Conservation (phyloP, 1,140 invertebrate genomes). For the Eueides isabella region DNA sequence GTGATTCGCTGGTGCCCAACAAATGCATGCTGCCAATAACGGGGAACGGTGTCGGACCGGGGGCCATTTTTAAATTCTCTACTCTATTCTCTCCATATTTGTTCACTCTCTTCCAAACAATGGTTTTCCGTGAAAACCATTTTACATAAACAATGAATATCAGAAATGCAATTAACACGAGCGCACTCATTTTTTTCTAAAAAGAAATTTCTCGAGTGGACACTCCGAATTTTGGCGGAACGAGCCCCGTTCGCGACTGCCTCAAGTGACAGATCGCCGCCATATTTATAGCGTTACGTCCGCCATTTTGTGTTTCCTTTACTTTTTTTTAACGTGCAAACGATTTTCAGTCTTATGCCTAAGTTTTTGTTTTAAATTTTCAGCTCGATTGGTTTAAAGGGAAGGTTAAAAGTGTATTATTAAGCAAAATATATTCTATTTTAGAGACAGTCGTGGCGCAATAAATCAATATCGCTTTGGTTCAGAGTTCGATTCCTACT, state of each 20-base stretch:
- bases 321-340: background rate
- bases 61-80: slow-evolving; percentile 64
- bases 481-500: background rate
- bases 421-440: background rate
- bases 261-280: background rate
- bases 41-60: slow-evolving; percentile 86
- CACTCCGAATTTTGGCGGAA: slow-evolving; percentile 60
- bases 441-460: too few species aligned
- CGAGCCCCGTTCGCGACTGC: slow-evolving; percentile 61
- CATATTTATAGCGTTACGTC: slow-evolving; percentile 57
- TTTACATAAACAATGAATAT: slow-evolving; percentile 57
- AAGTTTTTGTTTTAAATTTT: background rate
- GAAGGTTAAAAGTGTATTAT: slow-evolving; percentile 6
- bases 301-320: background rate
- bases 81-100: slow-evolving; percentile 51
- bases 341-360: slow-evolving; percentile 7
- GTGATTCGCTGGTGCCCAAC: slow-evolving; percentile 85
- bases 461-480: background rate
- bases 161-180: slow-evolving; percentile 39
- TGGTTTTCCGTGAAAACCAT: slow-evolving; percentile 52
- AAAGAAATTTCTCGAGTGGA: slow-evolving; percentile 68
- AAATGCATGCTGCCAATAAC: slow-evolving; percentile 88
- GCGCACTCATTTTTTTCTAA: slow-evolving; percentile 72
- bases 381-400: background rate
- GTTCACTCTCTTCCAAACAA: slow-evolving; percentile 44